Conservation (phyloP, 2,113 vertebrate species). For the Ciconia boyciana region DNA sequence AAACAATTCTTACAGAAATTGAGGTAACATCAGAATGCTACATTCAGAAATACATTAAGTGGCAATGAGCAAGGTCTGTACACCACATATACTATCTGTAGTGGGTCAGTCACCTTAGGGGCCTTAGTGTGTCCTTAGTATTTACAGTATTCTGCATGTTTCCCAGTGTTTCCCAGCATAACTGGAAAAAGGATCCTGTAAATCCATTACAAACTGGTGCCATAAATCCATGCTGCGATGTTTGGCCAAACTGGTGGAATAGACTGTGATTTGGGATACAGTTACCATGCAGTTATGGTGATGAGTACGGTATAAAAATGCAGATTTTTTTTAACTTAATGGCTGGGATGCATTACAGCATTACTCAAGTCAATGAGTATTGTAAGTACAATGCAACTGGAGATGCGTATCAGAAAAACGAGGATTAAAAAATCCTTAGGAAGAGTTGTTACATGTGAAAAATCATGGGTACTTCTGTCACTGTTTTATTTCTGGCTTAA, state of each 20-base stretch:
- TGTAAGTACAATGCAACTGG: background rate
- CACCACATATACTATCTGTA: background rate
- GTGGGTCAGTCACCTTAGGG: background rate
- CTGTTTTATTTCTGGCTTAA: background rate
- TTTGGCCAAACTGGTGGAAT: background rate
- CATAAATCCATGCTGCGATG: background rate
- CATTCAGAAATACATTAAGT: background rate
- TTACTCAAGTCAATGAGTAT: background rate
- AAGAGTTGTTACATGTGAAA: background rate
- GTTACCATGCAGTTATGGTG: background rate
- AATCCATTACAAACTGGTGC: background rate
- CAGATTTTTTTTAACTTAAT: background rate
- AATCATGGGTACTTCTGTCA: background rate
- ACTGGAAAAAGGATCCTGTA: background rate
- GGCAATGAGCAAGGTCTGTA: background rate
- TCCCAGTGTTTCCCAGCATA: background rate
- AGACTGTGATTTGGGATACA: background rate
- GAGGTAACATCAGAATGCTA: background rate
- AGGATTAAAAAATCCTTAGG: background rate
- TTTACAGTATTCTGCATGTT: background rate
- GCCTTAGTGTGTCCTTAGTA: background rate
- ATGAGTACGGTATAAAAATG: background rate
- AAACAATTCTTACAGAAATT: conserved; percentile 27
- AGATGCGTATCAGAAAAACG: background rate
- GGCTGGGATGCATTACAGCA: background rate